Conservation (phyloP, 2,797 vertebrate genomes). For the Phataginus tetradactyla region DNA sequence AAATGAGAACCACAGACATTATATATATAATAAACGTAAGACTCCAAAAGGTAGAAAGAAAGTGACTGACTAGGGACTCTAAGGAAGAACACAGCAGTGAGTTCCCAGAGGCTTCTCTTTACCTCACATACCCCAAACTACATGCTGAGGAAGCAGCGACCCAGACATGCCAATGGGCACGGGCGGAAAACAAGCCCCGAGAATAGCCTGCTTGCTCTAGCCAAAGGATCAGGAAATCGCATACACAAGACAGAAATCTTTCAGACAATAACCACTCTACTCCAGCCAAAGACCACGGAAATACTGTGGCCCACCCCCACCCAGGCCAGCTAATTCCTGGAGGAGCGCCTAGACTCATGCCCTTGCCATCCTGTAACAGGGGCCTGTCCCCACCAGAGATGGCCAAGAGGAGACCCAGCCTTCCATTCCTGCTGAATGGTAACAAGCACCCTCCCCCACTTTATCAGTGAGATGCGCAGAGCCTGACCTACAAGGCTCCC, state of each 20-base stretch:
- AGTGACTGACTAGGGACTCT: too few species aligned
- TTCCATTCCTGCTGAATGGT: not conserved
- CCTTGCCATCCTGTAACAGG: too few species aligned
- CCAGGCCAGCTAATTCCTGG: not conserved
- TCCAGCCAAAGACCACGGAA: not conserved
- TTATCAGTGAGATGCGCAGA: not conserved
- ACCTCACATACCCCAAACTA: not conserved
- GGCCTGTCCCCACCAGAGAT: not conserved
- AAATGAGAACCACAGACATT: not conserved
- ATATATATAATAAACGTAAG: not conserved
- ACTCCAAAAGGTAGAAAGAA: not conserved
- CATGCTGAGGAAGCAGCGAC: not conserved
- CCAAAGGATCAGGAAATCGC: not conserved
- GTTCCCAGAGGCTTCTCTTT: not conserved
- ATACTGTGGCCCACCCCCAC: too few species aligned
- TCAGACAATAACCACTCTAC: not conserved
- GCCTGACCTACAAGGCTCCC: not conserved
- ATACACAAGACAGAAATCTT: not conserved
- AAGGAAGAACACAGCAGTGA: not conserved
- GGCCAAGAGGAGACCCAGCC: not conserved
- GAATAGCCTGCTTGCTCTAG: not conserved
- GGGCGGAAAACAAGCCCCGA: not conserved
- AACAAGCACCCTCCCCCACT: not conserved
- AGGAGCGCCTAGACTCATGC: not conserved
- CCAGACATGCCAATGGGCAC: not conserved